Base-by-base conservation (phyloP, 1,140 invertebrate genomes). In the Megalonaias nervosa region DNA sequence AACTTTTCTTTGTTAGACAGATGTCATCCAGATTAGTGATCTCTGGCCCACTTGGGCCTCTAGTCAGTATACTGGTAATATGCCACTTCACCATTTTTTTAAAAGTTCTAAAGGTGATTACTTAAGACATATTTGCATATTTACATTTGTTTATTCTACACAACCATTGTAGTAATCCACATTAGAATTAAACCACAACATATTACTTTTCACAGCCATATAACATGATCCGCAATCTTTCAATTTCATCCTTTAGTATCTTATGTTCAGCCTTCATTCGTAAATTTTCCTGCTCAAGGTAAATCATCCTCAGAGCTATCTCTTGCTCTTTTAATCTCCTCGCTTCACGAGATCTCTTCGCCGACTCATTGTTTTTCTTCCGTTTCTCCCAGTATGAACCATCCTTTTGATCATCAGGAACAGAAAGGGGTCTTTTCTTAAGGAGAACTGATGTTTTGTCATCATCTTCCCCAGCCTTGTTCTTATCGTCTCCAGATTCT, bases 221-320 rank as follows among this genome's bases (percentile, higher is more conserved):
- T 67, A 88, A 74, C 82, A 89, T 85, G 60, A 85, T 84, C n/a
- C 87, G 64, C 12, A 90, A 67, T 72, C 86, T 88, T 75, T 88
- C 85, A 71, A 89, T 83, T 67, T 90, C 89, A 67, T 85, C 86
- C 66, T 86, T 84, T 9, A 91, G 73, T 55, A 89, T 65, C 0
- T 83, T 82, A 12, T 90, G 80, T 80, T 91, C 90, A 17, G 89
- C 87, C 66, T 82, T 76, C 17, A 91, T 80, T 77, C 87, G 87
- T n/a, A 90, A 77, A 84, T 91, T 91, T 81, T 91, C 90, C 74
- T 89, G 87, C 77, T 91, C 90, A 9, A 91, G 81, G 72, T 80
- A 85, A 17, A 90, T 80, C 23, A 90, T 86, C 48, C 89, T 78
- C 14, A 88, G 79, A 66, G 96, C 97, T 87, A 98, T 98, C 92